Evolutionary conservation across 2,888 invertebrate genomes (phyloP), one percentile per base, ranked within the genome.

Genomic region (Hyalella azteca): DNA sequence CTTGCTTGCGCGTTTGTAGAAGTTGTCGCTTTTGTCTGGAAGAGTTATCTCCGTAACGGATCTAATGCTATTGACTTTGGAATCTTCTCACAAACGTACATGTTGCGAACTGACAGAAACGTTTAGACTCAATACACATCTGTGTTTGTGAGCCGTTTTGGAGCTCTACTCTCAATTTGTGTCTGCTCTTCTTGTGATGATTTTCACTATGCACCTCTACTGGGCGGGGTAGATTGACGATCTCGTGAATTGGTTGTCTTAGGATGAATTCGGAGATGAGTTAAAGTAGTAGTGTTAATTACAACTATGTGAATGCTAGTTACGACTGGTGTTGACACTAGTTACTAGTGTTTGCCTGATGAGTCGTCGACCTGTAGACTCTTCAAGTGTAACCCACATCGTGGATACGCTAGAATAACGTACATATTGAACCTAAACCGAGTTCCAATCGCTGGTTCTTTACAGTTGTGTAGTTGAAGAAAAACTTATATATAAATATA

Each of bases 181-280:
- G 3, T 29, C 29, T 54, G 5, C 49, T 4, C 4, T 15, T 15
- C 22, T 49, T 3, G 3, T 4, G 22, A 22, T 26, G 54, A 7
- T 54, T 13, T 22, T 7, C 29, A 54, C 54, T 26, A 50, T 50
- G 22, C 54, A 54, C 26, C 26, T 54, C 54, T 54, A 54, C 22
- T 54, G 9, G 22, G 29, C 22, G 54, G 26, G 54, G 5, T 1
- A 29, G 54, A 54, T 54, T n/a, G n/a, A 29, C 29, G 54, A 54
- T 54, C 54, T 54, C 54, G 54, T 22, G 22, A 54, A 54, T 54
- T 54, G 54, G 54, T 54, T 54, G 54, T 54, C 54, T 54, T 54
- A 9, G 22, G 29, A 29, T 26, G 54, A 54, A 26, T 29, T 54
- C 26, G 54, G 29, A 54, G 7, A 54, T 22, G 22, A 54, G 26